Evolutionary conservation across 1,140 invertebrate genomes (phyloP).

Genomic region (Temnothorax curvispinosus): DNA sequence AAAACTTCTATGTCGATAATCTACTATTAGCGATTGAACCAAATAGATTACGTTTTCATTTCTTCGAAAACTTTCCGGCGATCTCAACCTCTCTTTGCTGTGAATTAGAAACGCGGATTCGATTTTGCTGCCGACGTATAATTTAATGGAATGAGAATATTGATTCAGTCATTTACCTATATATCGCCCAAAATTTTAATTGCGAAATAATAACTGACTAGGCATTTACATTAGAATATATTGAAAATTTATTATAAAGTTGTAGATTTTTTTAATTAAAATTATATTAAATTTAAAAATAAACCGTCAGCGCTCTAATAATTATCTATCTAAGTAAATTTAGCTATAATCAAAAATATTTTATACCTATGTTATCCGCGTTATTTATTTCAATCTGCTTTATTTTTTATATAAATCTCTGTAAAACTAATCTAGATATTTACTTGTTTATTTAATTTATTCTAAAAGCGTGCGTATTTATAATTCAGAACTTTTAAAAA

Average conservation of each 20-base stretch:
- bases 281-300: slow-evolving; percentile 7
- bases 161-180: not conserved
- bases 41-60: slow-evolving; percentile 47
- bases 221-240: not conserved
- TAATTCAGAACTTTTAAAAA: not conserved
- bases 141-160: slow-evolving; percentile 41
- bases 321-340: not conserved
- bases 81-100: slow-evolving; percentile 5
- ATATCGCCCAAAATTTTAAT: no score
- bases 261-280: not conserved
- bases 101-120: not conserved
- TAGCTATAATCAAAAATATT: not conserved
- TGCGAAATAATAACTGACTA: no score
- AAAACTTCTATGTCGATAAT: slow-evolving; percentile 48
- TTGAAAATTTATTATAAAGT: not conserved
- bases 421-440: not conserved
- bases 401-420: not conserved
- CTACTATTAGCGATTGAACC: slow-evolving; percentile 23
- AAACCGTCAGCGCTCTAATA: not conserved
- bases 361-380: not conserved
- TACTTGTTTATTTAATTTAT: not conserved
- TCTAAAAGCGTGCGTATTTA: not conserved
- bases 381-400: not conserved
- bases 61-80: slow-evolving; percentile 28
- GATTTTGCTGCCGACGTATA: slow-evolving; percentile 19